Conservation (phyloP, 2,797 vertebrate genomes). For the Chrosomus eos region DNA sequence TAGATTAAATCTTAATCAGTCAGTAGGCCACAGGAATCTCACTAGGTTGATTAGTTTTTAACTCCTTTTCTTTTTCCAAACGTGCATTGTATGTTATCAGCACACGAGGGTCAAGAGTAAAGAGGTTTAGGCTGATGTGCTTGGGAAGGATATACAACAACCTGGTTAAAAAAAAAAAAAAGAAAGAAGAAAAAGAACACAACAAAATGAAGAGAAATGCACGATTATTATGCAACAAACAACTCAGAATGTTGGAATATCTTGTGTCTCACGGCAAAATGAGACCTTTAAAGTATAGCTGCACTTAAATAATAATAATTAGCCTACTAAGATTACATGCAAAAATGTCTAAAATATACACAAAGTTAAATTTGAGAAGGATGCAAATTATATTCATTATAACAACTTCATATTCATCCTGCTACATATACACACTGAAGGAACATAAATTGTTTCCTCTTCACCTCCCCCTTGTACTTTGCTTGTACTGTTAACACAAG, state of each 20-base stretch:
- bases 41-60: constrained; percentile 14
- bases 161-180: not conserved
- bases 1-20: constrained; percentile 34
- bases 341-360: not conserved
- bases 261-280: not conserved
- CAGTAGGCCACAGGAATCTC: not conserved
- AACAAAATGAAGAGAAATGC: not conserved
- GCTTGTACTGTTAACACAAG: constrained; percentile 41
- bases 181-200: not conserved
- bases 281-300: not conserved
- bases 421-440: not conserved
- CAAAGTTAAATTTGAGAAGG: not conserved
- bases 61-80: constrained; percentile 33
- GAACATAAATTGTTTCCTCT: constrained; percentile 4
- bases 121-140: not conserved
- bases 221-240: not conserved
- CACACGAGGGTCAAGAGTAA: constrained; percentile 18
- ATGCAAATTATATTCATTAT: not conserved
- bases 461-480: constrained; percentile 18
- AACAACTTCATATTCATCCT: not conserved
- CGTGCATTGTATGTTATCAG: constrained; percentile 10
- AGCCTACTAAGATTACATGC: not conserved
- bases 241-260: not conserved
- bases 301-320: not conserved
- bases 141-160: not conserved